Percentiles rank a stretch among this genome's conserved stretches.
phyloP scores from a whole-genome alignment of 1,140 invertebrate genomes.

The Cydia strobilella region DNA sequence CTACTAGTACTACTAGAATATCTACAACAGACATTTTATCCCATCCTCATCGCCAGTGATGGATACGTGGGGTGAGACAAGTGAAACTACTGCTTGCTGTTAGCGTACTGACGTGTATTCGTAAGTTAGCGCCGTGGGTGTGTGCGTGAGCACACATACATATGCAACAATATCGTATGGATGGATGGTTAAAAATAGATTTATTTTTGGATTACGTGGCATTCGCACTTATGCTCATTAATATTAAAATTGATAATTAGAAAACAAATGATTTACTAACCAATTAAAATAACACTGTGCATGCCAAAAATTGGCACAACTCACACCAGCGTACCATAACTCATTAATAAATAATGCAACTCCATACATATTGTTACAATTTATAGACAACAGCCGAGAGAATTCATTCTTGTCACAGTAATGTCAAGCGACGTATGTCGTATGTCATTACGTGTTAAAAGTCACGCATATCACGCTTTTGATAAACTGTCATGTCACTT shows the following conservation, averaged over 20 bases:
- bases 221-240: neutral
- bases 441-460: constrained; percentile 15
- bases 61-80: too few species aligned
- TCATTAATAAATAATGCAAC: constrained; percentile 13
- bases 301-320: neutral
- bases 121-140: too few species aligned
- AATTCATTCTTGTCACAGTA: constrained; percentile 20
- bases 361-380: neutral
- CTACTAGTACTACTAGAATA: too few species aligned
- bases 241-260: neutral
- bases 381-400: constrained; percentile 3
- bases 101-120: too few species aligned
- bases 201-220: neutral
- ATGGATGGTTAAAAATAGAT: too few species aligned
- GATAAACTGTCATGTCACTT: constrained; percentile 30
- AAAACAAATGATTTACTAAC: neutral
- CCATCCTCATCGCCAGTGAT: too few species aligned
- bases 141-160: too few species aligned
- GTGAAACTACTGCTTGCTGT: too few species aligned
- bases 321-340: neutral
- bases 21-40: too few species aligned
- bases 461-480: neutral
- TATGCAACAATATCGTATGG: too few species aligned
- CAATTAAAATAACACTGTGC: neutral
- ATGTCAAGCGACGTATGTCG: constrained; percentile 21